Conservation (phyloP, 2,888 invertebrate genomes). For the Caenorhabditis angaria region DNA sequence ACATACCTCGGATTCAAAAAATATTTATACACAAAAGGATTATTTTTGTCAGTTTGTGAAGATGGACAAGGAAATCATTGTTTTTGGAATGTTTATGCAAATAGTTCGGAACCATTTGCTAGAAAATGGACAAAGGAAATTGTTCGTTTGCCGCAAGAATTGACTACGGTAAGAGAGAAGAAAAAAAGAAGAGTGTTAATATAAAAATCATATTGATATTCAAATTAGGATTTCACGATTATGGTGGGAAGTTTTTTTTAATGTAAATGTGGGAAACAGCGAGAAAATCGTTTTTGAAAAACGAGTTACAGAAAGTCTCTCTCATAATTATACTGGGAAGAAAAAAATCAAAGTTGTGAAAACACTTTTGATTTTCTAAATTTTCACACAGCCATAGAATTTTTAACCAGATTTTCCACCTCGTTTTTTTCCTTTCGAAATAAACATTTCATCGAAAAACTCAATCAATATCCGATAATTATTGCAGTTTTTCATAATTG, state of each 20-base stretch:
- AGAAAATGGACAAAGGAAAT: slow-evolving; percentile 58
- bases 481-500: slow-evolving; percentile 53
- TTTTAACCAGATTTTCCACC: no score
- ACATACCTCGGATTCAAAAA: slow-evolving; percentile 57
- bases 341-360: no score
- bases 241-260: no score
- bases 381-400: no score
- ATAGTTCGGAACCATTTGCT: slow-evolving; percentile 47
- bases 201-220: no score
- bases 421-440: no score
- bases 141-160: slow-evolving; percentile 44
- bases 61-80: slow-evolving; percentile 46
- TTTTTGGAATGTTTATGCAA: slow-evolving; percentile 55
- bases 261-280: background rate
- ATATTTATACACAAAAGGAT: slow-evolving; percentile 55
- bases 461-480: background rate
- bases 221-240: no score
- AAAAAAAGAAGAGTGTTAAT: background rate
- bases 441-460: no score
- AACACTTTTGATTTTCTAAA: background rate
- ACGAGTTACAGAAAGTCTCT: no score
- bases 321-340: no score
- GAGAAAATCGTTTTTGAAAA: background rate
- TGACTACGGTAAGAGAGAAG: slow-evolving; percentile 42
- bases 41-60: slow-evolving; percentile 50